phyloP scores from a whole-genome alignment of 2,888 invertebrate genomes.

The Sepiola atlantica region DNA sequence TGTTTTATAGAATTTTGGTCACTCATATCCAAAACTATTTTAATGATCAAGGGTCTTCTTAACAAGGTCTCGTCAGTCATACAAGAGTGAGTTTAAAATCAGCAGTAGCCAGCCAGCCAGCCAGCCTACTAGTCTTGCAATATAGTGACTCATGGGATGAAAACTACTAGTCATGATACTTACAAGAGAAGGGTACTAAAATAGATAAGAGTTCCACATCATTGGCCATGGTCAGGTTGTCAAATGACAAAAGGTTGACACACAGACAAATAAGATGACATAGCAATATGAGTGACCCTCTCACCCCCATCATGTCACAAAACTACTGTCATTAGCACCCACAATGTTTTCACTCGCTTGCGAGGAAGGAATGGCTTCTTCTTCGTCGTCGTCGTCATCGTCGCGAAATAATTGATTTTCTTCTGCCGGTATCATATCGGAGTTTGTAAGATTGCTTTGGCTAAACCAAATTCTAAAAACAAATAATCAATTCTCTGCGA shows the following conservation, averaged over 20 bases:
- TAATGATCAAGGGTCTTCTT: neutral
- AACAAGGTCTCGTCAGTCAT: neutral
- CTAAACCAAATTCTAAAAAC: constrained; percentile 43
- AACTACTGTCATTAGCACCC: constrained; percentile 39
- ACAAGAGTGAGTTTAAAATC: neutral
- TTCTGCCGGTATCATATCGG: constrained; percentile 35
- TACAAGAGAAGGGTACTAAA: neutral
- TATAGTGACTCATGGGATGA: neutral
- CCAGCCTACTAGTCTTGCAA: neutral
- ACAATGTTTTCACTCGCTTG: neutral
- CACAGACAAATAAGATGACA: constrained; percentile 32
- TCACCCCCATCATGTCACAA: too few species aligned
- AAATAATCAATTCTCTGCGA: constrained; percentile 24
- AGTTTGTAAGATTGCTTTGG: constrained; percentile 14
- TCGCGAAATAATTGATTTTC: constrained; percentile 41
- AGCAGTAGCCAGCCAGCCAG: neutral
- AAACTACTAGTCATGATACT: neutral
- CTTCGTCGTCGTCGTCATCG: too few species aligned
- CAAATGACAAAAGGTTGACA: neutral
- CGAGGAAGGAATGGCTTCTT: neutral
- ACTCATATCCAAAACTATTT: neutral
- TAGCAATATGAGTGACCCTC: neutral
- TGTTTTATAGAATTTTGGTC: neutral
- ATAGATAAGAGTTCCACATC: constrained; percentile 34
- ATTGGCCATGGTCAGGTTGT: constrained; percentile 22